phyloP scores from a whole-genome alignment of 2,888 invertebrate genomes.

The Carpatolechia fugitivella region DNA sequence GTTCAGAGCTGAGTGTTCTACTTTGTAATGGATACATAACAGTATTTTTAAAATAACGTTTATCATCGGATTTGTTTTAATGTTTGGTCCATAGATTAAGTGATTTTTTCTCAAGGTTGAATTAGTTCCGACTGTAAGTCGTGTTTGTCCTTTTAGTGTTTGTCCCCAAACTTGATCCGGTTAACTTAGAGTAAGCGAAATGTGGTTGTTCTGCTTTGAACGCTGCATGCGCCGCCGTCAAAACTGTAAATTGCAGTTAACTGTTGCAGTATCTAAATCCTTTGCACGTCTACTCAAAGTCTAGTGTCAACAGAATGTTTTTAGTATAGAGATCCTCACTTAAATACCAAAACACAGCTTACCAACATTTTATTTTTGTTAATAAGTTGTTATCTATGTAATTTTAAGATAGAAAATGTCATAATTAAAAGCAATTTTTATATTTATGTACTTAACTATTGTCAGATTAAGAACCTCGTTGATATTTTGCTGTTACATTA shows the following conservation, averaged over 20 bases:
- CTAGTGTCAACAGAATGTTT: slow-evolving; percentile 35
- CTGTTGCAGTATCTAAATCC: neutral
- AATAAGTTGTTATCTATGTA: slow-evolving; percentile 71
- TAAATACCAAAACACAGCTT: slow-evolving; percentile 79
- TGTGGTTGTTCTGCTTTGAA: neutral
- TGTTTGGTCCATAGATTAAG: slow-evolving; percentile 6
- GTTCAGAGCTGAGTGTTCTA: slow-evolving; percentile 39
- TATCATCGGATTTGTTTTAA: neutral
- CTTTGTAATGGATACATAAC: slow-evolving; percentile 31
- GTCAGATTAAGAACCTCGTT: slow-evolving; percentile 56
- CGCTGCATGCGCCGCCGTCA: neutral
- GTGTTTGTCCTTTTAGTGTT: too few relatives aligned
- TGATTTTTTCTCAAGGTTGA: neutral
- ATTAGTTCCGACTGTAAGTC: neutral
- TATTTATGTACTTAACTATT: slow-evolving; percentile 37
- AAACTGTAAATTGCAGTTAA: neutral
- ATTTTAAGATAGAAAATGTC: slow-evolving; percentile 66
- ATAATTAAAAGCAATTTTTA: slow-evolving; percentile 58
- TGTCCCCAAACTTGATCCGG: neutral
- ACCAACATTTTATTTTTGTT: slow-evolving; percentile 73
- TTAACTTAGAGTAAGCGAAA: neutral
- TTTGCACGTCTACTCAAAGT: neutral
- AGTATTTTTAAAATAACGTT: slow-evolving; percentile 33
- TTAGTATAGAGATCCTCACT: slow-evolving; percentile 75
- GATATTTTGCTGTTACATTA: slow-evolving; percentile 73